Conservation (phyloP, 2,888 invertebrate species). For the Cephus pulcher region DNA sequence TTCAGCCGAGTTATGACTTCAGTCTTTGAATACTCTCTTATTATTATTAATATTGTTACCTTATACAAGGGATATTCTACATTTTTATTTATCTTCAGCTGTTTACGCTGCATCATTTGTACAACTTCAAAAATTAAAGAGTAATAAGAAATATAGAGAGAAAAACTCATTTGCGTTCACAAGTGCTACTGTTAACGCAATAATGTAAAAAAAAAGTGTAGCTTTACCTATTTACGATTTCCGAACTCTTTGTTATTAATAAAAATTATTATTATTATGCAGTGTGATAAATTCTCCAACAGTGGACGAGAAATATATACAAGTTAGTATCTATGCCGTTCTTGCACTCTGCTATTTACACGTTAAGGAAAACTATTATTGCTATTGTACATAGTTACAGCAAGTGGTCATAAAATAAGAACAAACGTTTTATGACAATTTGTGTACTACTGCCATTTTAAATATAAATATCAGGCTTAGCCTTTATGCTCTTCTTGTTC, state of each 20-base stretch:
- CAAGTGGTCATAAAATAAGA: not conserved
- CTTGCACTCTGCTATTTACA: not conserved
- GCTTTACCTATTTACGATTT: not conserved
- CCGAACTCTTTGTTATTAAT: not conserved
- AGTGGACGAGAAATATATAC: not conserved
- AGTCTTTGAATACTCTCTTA: not conserved
- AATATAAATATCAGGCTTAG: conserved; percentile 68
- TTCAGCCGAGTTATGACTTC: not conserved
- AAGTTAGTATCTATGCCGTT: not conserved
- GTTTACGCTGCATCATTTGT: not conserved
- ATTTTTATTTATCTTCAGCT: not conserved
- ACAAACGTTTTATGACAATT: not conserved
- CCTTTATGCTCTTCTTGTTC: conserved; percentile 68
- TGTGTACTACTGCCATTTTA: conserved; percentile 20
- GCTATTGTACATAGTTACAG: not conserved
- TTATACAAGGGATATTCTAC: not conserved
- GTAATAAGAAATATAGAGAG: not conserved
- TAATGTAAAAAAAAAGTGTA: not conserved
- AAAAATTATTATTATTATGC: not conserved
- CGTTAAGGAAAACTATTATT: not conserved
- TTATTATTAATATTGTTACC: not conserved
- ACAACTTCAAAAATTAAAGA: not conserved
- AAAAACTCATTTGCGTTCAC: not conserved
- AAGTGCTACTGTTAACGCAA: not conserved
- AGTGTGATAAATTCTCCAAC: not conserved